Base-by-base conservation (phyloP, 64 coral and sea anemone genomes). In the Stylophora pistillata region DNA sequence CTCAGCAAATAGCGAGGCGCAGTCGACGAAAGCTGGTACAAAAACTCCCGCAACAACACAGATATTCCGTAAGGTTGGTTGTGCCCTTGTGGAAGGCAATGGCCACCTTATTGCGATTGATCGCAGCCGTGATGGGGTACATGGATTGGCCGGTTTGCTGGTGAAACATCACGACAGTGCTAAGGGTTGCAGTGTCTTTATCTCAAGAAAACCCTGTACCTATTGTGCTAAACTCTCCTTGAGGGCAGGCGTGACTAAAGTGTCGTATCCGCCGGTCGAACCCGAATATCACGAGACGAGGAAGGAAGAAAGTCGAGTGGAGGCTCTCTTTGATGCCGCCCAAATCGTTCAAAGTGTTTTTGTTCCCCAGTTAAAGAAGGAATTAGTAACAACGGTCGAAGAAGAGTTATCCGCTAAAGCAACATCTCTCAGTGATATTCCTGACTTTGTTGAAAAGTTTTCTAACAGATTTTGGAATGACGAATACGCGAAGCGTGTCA, bases 181-280 rank as follows among this genome's bases (percentile, higher is more conserved):
- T 4, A 77, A 74, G 56, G 89, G 71, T 15, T 85, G 89, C 26
- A 55, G 41, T 3, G 80, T 85, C 5, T 91, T 76, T 54, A 12
- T 91, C 2, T 91, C 89, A 27, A 69, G 89, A 10, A 75, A 82
- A 58, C 89, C 89, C 23, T 91, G 89, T 41, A 54, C 81, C n/a
- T 91, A 76, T 37, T 91, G 89, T 60, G 12, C 80, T 26, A 91
- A 91, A 73, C 89, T 91, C 15, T 82, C 85, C 5, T 47, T 86
- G 4, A 72, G 85, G 37, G 37, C 75, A 9, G 89, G 78, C 4
- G 34, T 91, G 0, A 53, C 37, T 26, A 47, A 72, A 6, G 72
- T 91, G 3, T 85, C 71, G 10, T 91, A 66, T 73, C 82, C 74
- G 9, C 82, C 90, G 14, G 75, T 78, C 55, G 82, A 92, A 77